Evolutionary conservation across 1,140 invertebrate genomes (phyloP), one percentile per base, ranked within the genome.

Genomic region (Holotrichia oblita): DNA sequence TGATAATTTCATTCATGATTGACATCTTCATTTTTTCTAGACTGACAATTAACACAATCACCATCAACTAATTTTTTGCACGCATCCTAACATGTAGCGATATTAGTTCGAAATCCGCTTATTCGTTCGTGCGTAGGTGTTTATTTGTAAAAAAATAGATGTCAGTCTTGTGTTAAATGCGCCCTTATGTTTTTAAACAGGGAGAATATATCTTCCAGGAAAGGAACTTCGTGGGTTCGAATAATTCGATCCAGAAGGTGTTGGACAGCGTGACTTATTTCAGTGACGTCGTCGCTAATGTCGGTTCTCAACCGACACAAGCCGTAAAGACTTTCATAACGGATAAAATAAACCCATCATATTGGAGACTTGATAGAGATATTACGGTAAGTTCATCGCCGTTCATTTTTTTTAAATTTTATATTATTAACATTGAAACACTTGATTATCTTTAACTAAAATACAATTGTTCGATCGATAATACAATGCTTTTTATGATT

Each of bases 301-400:
- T 94, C 8, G 90, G 93, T 9, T 88, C 93, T 2, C 92, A 92
- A 78, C 94, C 94, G 12, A 91, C 94, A 0, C 93, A 91, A 84
- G 88, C 89, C 0, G 22, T 96, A 0, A 90, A 90, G 6, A 90
- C 93, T 78, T 95, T 93, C 93, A 89, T 95, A 2, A 91, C 94
- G 1, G 94, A 96, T 87, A 91, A 93, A 83, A 91, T 93, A 77
- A 93, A 93, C 14, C 95, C 95, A 0, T 90, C 90, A 22, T 96
- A 96, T 87, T 96, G 95, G 95, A 89, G 91, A 59, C 93, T 94
- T 8, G 96, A 96, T 86, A 87, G 91, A 80, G 91, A 94, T 84
- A 95, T 96, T 75, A 90, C 87, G 80, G 91, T 93, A 84, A 48
- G 73, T 74, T 55, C 3, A 6, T 34, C 48, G 6, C 17, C 12